These are phyloP conservation scores for Parthenolecanium corni DNA, from an alignment of 2,888 invertebrate genomes.

Conservation along the genomic window DNA sequence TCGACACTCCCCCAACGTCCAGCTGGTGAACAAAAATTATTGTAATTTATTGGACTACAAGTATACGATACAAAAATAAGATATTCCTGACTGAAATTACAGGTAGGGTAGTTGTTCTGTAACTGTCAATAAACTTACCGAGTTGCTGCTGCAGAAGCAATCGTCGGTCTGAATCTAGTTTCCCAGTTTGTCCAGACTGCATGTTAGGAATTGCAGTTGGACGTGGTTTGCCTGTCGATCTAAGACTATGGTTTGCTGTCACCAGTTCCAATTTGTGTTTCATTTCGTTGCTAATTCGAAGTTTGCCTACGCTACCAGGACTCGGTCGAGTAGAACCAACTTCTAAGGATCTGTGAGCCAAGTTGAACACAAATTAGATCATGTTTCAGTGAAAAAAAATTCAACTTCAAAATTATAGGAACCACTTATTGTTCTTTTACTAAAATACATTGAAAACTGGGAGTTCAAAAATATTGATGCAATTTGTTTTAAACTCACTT, in stretches of 20 bases:
- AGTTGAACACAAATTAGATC: neutral
- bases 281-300: slow-evolving; percentile 86
- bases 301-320: slow-evolving; percentile 78
- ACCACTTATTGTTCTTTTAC: no score
- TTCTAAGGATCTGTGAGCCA: slow-evolving; percentile 49
- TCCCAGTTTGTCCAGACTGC: slow-evolving; percentile 48
- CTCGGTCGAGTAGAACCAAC: slow-evolving; percentile 69
- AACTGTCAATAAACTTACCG: slow-evolving; percentile 43
- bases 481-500: slow-evolving; percentile 13
- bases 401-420: no score
- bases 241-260: slow-evolving; percentile 75
- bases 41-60: slow-evolving; percentile 37
- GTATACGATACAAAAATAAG: no score
- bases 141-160: slow-evolving; percentile 75
- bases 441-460: no score
- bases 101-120: no score
- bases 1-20: slow-evolving; percentile 51
- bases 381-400: no score
- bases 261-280: slow-evolving; percentile 76
- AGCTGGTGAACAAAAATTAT: slow-evolving; percentile 40
- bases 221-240: slow-evolving; percentile 45
- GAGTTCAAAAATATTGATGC: no score
- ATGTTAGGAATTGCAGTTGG: slow-evolving; percentile 34
- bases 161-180: slow-evolving; percentile 61
- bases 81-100: no score